phyloP scores from a whole-genome alignment of 2,888 invertebrate genomes.

The Diadegma fenestrale region DNA sequence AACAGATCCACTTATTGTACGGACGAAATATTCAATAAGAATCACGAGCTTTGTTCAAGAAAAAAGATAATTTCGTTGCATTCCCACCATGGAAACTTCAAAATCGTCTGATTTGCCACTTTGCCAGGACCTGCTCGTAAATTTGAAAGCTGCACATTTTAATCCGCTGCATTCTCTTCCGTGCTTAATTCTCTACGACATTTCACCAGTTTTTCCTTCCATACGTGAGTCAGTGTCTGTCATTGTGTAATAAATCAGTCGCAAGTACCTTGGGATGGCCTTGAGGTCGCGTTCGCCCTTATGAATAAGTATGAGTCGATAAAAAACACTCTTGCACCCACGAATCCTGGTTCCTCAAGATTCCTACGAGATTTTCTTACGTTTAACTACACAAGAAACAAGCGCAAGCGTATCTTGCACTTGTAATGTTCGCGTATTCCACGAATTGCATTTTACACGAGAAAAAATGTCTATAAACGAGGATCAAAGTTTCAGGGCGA shows the following conservation, averaged over 20 bases:
- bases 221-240: neutral
- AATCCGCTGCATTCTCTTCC: no score
- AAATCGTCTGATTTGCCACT: no score
- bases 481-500: neutral
- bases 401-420: neutral
- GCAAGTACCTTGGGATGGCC: neutral
- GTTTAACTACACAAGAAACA: neutral
- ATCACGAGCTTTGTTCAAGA: no score
- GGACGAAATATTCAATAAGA: no score
- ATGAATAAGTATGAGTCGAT: neutral
- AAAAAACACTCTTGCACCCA: neutral
- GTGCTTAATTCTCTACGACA: no score
- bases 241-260: neutral
- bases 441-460: neutral
- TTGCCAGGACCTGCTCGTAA: no score
- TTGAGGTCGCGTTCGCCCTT: neutral
- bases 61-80: no score
- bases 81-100: no score
- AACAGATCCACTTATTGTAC: no score
- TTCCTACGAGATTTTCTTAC: neutral
- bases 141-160: no score
- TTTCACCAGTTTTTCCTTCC: neutral
- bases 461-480: neutral
- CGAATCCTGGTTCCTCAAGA: neutral
- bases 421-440: neutral